Base-by-base conservation (phyloP, 2,113 vertebrate genomes). In the Lepisosteus oculatus region DNA sequence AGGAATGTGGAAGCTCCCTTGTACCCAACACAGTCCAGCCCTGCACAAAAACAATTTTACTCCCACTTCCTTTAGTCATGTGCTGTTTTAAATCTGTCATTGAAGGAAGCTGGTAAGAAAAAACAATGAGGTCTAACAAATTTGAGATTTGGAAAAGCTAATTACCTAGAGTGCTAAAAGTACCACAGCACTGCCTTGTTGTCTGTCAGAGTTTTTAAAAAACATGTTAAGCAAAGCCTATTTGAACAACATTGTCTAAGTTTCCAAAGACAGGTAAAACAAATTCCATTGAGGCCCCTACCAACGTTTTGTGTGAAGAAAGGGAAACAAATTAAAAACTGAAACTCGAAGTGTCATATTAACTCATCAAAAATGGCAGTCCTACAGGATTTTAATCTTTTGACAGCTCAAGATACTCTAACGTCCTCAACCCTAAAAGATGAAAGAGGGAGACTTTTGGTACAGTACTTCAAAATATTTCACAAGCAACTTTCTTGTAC, bases 31-130 rank as follows among this genome's bases (percentile, higher is more conserved):
- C 64, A 72, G 87, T 82, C 81, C 72, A 72, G 72, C 77, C 72
- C 76, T 67, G 72, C 76, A 76, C 47, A 79, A 82, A 77, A 72
- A 84, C 70, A 74, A 14, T 51, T 79, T 72, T 55, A 55, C 80
- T 85, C 80, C 83, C 67, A 74, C 77, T 85, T 89, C 79, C 78
- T 84, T 78, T 70, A 69, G 76, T 78, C 84, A 76, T 73, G 72
- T 66, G 0, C 43, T 55, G 0, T 3, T 75, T 71, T 73, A 79
- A 77, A 72, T 65, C 81, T 73, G 57, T 71, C 66, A 2, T 42
- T 3, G 7, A 62, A 65, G 43, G 68, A 29, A 66, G 61, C 68
- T 63, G 61, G 55, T 14, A 42, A 47, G 15, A 64, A 61, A 43
- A 68, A 54, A 51, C 17, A 43, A 45, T 4, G 54, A 61, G 43